Percentiles rank a stretch among this genome's conserved stretches.
Evolutionary conservation across 37 sponge, comb jelly and placozoan genomes (phyloP).

Genomic region (Oopsacas minuta): DNA sequence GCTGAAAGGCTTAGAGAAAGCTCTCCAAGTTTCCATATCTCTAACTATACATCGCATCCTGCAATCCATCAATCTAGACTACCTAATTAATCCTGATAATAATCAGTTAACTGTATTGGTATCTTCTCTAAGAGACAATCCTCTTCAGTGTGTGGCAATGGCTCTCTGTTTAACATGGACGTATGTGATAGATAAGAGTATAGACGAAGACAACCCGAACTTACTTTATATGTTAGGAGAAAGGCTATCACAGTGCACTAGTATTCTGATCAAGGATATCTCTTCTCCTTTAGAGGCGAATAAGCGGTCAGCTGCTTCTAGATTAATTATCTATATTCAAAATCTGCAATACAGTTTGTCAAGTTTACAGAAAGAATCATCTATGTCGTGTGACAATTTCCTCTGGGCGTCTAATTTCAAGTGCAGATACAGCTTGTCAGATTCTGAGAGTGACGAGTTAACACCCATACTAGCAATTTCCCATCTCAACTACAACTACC

Average conservation of each 20-base stretch:
- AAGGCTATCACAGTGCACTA: background rate
- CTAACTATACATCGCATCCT: background rate
- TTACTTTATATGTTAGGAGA: background rate
- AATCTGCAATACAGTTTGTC: background rate
- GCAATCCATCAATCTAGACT: background rate
- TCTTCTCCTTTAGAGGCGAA: background rate
- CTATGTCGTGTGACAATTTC: background rate
- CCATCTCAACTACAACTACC: background rate
- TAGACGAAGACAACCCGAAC: background rate
- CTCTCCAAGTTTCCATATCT: background rate
- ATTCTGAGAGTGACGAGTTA: background rate
- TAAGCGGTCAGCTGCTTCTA: background rate
- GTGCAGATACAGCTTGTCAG: background rate
- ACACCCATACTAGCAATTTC: background rate
- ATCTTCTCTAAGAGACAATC: background rate
- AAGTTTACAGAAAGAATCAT: background rate
- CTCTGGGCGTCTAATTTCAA: background rate
- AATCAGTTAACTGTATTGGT: background rate
- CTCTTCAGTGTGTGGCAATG: background rate
- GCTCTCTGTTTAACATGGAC: background rate
- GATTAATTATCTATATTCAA: background rate
- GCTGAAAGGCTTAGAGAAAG: background rate
- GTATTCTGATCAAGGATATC: background rate
- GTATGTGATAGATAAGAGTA: background rate
- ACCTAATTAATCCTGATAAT: background rate